phyloP scores from a whole-genome alignment of 2,797 vertebrate species.

The Okamejei kenojei region DNA sequence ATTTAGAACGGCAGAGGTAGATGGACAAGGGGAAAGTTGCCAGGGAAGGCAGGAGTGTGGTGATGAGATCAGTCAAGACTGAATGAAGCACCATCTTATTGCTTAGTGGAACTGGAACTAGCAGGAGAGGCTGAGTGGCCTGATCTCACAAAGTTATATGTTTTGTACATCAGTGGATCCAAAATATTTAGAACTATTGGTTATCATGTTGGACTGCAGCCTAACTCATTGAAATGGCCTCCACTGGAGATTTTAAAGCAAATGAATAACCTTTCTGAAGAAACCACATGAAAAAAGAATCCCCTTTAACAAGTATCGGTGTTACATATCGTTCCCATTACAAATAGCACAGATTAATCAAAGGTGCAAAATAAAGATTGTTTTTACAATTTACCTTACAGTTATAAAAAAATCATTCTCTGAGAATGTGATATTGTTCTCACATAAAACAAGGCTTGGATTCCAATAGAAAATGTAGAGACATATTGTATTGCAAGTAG shows the following conservation, averaged over 20 bases:
- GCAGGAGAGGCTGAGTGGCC: too few species aligned
- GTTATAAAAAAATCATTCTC: neutral
- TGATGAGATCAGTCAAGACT: too few species aligned
- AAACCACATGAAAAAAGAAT: neutral
- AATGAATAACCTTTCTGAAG: neutral
- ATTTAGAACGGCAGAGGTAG: too few species aligned
- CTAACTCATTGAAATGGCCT: neutral
- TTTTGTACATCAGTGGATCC: neutral
- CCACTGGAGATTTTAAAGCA: neutral
- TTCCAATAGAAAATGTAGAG: neutral
- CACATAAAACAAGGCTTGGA: neutral
- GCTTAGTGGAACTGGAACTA: too few species aligned
- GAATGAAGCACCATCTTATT: too few species aligned
- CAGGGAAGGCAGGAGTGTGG: too few species aligned
- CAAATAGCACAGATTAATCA: neutral
- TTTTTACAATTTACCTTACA: neutral
- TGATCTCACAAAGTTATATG: too few species aligned
- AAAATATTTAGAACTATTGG: neutral
- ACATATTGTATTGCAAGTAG: neutral
- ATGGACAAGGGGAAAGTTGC: too few species aligned
- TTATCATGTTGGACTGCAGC: neutral
- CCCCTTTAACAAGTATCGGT: neutral
- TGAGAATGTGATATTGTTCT: neutral
- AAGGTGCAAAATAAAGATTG: neutral
- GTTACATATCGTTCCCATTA: neutral